phyloP scores from a whole-genome alignment of 92 coral and sea anemone species.

The Parazoanthus swiftii region DNA sequence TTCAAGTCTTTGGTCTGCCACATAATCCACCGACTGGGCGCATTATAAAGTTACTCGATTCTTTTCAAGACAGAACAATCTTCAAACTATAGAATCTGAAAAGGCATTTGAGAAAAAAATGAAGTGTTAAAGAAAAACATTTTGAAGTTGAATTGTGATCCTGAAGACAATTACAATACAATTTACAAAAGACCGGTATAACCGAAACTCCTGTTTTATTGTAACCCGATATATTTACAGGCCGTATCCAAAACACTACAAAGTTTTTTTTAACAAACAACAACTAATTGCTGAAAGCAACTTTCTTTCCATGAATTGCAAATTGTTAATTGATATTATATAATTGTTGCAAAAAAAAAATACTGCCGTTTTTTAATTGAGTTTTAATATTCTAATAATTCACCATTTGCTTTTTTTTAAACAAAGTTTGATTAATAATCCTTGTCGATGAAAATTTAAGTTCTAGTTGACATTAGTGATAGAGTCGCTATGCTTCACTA shows the following conservation, averaged over 20 bases:
- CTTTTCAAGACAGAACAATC: too few relatives aligned
- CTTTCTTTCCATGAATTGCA: not conserved
- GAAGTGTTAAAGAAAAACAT: not conserved
- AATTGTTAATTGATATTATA: not conserved
- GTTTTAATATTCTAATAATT: not conserved
- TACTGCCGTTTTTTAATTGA: not conserved
- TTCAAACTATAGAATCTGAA: too few relatives aligned
- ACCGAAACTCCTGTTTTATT: not conserved
- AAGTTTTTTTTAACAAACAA: not conserved
- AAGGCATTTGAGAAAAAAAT: not conserved
- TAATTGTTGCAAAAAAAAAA: not conserved
- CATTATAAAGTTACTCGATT: too few relatives aligned
- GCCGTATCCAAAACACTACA: not conserved
- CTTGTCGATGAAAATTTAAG: too few relatives aligned
- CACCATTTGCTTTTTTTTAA: not conserved
- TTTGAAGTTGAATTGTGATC: not conserved
- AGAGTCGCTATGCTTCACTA: too few relatives aligned
- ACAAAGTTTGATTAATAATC: not conserved
- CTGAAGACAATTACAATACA: too few relatives aligned
- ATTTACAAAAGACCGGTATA: not conserved
- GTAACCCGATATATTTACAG: not conserved
- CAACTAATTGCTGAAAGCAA: not conserved
- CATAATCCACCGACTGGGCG: too few relatives aligned
- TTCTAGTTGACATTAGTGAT: too few relatives aligned
- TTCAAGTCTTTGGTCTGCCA: too few relatives aligned